A percentile compares a stretch with the other conserved stretches of the same genome.
These are phyloP conservation scores for Caranx ignobilis DNA, from an alignment of 2,113 vertebrate genomes.

Conservation along the genomic window DNA sequence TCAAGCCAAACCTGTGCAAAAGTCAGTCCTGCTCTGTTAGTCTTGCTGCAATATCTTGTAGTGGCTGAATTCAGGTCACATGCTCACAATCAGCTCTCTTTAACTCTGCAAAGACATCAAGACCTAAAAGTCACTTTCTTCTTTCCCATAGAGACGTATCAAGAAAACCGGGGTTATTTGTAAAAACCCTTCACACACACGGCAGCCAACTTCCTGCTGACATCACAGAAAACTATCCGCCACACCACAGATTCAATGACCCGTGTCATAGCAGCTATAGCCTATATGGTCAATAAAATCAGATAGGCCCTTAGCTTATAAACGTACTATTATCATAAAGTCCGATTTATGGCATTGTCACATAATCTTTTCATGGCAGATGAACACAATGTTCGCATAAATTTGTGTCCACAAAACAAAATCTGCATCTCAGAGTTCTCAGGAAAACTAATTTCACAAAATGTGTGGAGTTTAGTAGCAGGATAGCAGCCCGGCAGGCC, in stretches of 20 bases:
- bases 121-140: constrained; percentile 13
- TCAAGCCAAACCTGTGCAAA: constrained; percentile 2
- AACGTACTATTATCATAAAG: constrained; percentile 49
- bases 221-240: constrained; percentile 54
- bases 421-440: constrained; percentile 58
- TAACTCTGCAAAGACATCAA: background rate
- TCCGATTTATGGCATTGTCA: constrained; percentile 59
- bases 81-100: constrained; percentile 6
- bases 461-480: constrained; percentile 50
- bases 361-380: constrained; percentile 54
- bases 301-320: constrained; percentile 49
- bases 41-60: background rate
- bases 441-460: constrained; percentile 42
- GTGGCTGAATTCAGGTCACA: background rate
- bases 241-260: constrained; percentile 63
- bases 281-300: constrained; percentile 71
- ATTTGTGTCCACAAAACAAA: constrained; percentile 59
- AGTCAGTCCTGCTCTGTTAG: background rate
- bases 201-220: constrained; percentile 51
- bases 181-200: constrained; percentile 16
- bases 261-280: constrained; percentile 58
- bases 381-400: constrained; percentile 54
- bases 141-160: background rate
- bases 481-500: constrained; percentile 28
- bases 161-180: constrained; percentile 12